Evolutionary conservation across 2,113 vertebrate genomes (phyloP).

Genomic region (Pygoscelis adeliae): DNA sequence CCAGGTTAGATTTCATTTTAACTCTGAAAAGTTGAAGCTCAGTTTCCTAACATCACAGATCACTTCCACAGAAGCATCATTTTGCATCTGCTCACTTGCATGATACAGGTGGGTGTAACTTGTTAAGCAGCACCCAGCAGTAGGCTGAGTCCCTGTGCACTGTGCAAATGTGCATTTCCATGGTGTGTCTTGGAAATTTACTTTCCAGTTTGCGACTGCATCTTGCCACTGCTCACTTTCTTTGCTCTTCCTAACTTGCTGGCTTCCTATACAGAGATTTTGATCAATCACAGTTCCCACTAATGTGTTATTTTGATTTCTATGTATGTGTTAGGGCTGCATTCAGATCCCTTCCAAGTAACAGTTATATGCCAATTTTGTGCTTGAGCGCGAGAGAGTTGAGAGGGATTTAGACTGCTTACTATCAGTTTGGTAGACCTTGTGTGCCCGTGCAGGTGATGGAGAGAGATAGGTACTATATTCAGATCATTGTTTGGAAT

Average conservation of each 20-base stretch:
- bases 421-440: not conserved
- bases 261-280: not conserved
- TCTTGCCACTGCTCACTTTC: not conserved
- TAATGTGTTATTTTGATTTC: not conserved
- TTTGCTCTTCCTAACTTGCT: not conserved
- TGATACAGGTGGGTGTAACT: not conserved
- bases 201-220: not conserved
- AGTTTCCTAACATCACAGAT: not conserved
- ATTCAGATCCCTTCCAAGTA: not conserved
- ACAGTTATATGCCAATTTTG: not conserved
- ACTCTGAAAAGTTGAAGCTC: not conserved
- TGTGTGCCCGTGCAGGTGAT: not conserved
- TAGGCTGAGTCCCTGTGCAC: not conserved
- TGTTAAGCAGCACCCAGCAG: not conserved
- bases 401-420: not conserved
- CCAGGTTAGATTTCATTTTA: not conserved
- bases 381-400: not conserved
- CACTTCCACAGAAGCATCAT: not conserved
- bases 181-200: not conserved
- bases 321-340: not conserved
- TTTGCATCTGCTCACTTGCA: not conserved
- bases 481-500: not conserved
- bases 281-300: not conserved
- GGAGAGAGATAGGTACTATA: not conserved
- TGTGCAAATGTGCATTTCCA: not conserved